These are phyloP conservation scores for Geophilus truncorum DNA, from an alignment of 2,888 invertebrate genomes.

Conservation along the genomic window DNA sequence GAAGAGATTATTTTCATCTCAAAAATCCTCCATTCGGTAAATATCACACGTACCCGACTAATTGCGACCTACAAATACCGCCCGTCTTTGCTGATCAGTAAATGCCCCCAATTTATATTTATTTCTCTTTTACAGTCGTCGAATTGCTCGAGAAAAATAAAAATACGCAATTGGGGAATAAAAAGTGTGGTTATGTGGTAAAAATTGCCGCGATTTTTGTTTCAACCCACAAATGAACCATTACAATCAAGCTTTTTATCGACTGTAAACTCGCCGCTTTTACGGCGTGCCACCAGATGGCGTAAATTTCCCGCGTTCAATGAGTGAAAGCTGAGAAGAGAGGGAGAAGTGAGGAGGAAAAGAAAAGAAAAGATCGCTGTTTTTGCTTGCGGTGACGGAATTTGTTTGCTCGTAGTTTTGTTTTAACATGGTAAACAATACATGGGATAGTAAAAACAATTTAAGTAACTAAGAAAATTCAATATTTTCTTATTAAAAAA, in stretches of 20 bases:
- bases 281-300: slow-evolving; percentile 18
- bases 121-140: not conserved
- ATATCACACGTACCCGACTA: slow-evolving; percentile 13
- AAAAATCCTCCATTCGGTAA: not conserved
- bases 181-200: too few species aligned
- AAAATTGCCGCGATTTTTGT: not conserved
- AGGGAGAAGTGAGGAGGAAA: not conserved
- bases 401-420: not conserved
- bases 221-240: slow-evolving; percentile 24
- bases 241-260: slow-evolving; percentile 1
- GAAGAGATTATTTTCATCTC: slow-evolving; percentile 23
- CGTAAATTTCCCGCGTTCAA: not conserved
- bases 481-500: too few species aligned
- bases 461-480: too few species aligned
- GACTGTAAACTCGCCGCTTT: slow-evolving; percentile 13
- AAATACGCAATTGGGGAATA: too few species aligned
- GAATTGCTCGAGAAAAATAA: not conserved
- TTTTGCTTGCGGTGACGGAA: not conserved
- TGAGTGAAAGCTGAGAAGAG: too few species aligned
- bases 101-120: not conserved
- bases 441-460: too few species aligned
- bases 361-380: not conserved
- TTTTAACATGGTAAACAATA: not conserved
- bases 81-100: not conserved
- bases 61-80: not conserved